A percentile compares a stretch with the other conserved stretches of the same genome.
Conservation (phyloP, 1,140 invertebrate genomes). For the Drusus annulatus region DNA sequence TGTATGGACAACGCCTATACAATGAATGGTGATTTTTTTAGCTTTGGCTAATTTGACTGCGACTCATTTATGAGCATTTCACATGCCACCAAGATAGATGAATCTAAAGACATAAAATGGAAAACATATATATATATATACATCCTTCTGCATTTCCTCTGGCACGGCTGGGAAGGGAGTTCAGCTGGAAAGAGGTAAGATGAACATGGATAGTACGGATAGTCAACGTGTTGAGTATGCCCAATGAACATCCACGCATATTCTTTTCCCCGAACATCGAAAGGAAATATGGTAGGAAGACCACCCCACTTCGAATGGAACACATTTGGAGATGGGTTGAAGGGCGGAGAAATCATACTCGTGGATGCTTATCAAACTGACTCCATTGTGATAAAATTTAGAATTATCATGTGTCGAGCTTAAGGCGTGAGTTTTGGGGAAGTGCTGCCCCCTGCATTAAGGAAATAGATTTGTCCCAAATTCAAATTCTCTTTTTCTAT, state of each 20-base stretch:
- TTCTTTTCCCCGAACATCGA: slow-evolving; percentile 10
- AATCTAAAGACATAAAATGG: background rate
- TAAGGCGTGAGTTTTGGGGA: slow-evolving; percentile 65
- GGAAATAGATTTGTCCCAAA: background rate
- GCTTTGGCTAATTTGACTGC: too few relatives aligned
- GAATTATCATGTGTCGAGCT: slow-evolving; percentile 20
- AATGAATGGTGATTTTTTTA: too few relatives aligned
- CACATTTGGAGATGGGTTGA: slow-evolving; percentile 42
- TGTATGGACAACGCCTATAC: too few relatives aligned
- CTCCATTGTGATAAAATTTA: slow-evolving; percentile 26
- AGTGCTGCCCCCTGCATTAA: slow-evolving; percentile 66
- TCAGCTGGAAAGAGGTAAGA: slow-evolving; percentile 64
- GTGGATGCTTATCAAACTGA: slow-evolving; percentile 51
- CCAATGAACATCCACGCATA: slow-evolving; percentile 50
- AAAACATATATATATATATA: slow-evolving; percentile 12
- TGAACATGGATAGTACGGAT: slow-evolving; percentile 51
- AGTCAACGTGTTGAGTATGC: background rate
- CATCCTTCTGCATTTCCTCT: slow-evolving; percentile 60
- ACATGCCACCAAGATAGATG: slow-evolving; percentile 19
- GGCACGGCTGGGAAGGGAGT: slow-evolving; percentile 74
- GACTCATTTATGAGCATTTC: too few relatives aligned
- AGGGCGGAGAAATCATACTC: slow-evolving; percentile 23
- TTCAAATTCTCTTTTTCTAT: too few relatives aligned
- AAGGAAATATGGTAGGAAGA: slow-evolving; percentile 24
- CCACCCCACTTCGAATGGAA: slow-evolving; percentile 38